Percentiles rank a stretch among this genome's conserved stretches.
phyloP scores from a whole-genome alignment of 2,888 invertebrate genomes.

The Metalampra italica region DNA sequence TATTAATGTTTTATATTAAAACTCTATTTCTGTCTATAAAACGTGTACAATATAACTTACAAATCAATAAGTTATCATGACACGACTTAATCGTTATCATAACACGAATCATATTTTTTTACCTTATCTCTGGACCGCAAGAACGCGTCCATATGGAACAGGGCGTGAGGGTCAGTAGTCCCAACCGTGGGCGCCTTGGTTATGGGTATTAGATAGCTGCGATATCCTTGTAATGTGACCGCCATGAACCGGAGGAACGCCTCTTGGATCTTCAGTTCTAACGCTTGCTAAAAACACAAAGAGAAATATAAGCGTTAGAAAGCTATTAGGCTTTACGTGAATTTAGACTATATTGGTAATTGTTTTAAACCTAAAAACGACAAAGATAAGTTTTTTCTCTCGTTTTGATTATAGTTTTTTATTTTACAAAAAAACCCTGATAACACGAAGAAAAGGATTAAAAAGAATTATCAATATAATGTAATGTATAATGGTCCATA shows the following conservation, averaged over 20 bases:
- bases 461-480: background rate
- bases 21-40: too few species aligned
- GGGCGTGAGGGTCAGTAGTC: slow-evolving; percentile 95
- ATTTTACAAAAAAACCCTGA: too few species aligned
- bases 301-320: background rate
- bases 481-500: slow-evolving; percentile 49
- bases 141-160: slow-evolving; percentile 96
- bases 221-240: slow-evolving; percentile 92
- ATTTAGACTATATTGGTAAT: background rate
- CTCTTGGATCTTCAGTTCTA: slow-evolving; percentile 97
- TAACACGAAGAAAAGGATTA: too few species aligned
- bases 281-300: slow-evolving; percentile 80
- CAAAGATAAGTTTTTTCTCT: too few species aligned
- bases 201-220: slow-evolving; percentile 92
- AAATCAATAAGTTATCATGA: too few species aligned
- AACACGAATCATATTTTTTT: background rate
- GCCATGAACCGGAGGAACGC: slow-evolving; percentile 98
- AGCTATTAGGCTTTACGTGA: background rate
- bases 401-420: too few species aligned
- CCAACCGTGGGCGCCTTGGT: slow-evolving; percentile 95
- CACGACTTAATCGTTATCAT: too few species aligned
- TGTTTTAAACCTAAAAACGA: too few species aligned
- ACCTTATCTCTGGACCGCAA: slow-evolving; percentile 92
- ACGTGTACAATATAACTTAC: too few species aligned
- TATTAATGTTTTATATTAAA: too few species aligned